These are phyloP conservation scores for Acrocephalus scirpaceus DNA, from an alignment of 2,797 vertebrate species.

Conservation along the genomic window DNA sequence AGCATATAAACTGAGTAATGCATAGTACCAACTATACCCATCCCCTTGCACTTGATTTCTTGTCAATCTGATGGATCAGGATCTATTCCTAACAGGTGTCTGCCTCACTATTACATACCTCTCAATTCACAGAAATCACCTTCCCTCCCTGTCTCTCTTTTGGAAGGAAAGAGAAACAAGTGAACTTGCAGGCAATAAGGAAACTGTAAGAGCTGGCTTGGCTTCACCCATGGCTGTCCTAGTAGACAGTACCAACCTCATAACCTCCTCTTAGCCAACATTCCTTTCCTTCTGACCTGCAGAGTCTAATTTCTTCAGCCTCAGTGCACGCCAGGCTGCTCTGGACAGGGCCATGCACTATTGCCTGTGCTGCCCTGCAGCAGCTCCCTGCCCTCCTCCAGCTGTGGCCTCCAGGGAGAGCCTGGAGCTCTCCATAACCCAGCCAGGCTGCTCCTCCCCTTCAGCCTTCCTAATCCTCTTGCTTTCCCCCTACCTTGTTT, in stretches of 20 bases:
- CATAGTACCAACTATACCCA: background rate
- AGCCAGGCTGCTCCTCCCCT: background rate
- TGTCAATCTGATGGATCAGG: background rate
- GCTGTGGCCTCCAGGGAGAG: background rate
- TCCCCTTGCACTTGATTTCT: background rate
- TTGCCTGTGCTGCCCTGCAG: background rate
- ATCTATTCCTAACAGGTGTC: background rate
- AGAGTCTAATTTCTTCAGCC: background rate
- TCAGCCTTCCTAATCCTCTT: background rate
- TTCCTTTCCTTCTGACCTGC: background rate
- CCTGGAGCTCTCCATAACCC: fast-evolving
- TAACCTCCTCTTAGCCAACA: background rate
- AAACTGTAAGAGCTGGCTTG: background rate
- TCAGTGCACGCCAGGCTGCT: background rate
- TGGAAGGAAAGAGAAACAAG: background rate
- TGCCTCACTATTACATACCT: background rate
- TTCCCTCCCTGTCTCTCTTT: background rate
- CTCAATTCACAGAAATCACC: background rate
- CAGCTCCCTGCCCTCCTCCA: background rate
- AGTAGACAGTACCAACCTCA: background rate
- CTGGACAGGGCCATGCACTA: fast-evolving
- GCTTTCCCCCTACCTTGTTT: constrained; percentile 3
- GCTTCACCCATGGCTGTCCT: background rate
- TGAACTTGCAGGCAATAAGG: background rate
- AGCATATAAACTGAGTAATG: background rate